Conservation (phyloP, 1,140 invertebrate genomes). For the Drosophila pseudoobscura region DNA sequence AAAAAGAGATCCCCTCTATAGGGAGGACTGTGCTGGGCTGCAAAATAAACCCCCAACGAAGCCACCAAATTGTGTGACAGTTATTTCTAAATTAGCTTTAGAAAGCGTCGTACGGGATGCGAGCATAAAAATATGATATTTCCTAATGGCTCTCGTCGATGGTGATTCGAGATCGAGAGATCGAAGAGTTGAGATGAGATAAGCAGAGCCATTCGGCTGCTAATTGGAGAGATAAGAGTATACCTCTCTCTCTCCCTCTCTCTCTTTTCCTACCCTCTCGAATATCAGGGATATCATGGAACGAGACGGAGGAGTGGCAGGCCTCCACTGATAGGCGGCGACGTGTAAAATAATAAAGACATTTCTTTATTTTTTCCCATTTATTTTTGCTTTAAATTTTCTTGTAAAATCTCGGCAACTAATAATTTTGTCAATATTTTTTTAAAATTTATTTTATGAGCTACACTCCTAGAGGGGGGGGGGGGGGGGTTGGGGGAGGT, state of each 20-base stretch:
- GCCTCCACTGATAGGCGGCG: conserved; percentile 12
- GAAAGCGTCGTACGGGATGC: conserved; percentile 47
- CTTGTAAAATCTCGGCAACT: conserved; percentile 65
- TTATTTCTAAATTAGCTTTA: conserved; percentile 77
- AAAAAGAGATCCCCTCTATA: conserved; percentile 33
- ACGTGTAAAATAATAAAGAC: conserved; percentile 74
- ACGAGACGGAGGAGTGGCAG: neutral
- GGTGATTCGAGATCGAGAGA: conserved; percentile 11
- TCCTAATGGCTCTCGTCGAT: conserved; percentile 21
- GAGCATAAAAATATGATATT: conserved; percentile 73
- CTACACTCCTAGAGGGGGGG: conserved; percentile 49
- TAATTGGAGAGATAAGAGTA: conserved; percentile 72
- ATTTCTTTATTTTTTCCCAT: conserved; percentile 47
- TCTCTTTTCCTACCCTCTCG: neutral
- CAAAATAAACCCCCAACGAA: conserved; percentile 72
- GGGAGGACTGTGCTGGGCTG: conserved; percentile 19
- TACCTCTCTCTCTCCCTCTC: too few species aligned
- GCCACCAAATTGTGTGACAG: conserved; percentile 59
- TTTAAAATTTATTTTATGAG: conserved; percentile 76
- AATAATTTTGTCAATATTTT: conserved; percentile 78
- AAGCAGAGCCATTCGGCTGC: conserved; percentile 68
- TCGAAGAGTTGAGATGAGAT: conserved; percentile 23
- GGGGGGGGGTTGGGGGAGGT: too few species aligned
- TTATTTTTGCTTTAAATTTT: conserved; percentile 60
- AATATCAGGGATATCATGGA: neutral